Conservation (phyloP, 2,888 invertebrate species). For the Furcula furcula region DNA sequence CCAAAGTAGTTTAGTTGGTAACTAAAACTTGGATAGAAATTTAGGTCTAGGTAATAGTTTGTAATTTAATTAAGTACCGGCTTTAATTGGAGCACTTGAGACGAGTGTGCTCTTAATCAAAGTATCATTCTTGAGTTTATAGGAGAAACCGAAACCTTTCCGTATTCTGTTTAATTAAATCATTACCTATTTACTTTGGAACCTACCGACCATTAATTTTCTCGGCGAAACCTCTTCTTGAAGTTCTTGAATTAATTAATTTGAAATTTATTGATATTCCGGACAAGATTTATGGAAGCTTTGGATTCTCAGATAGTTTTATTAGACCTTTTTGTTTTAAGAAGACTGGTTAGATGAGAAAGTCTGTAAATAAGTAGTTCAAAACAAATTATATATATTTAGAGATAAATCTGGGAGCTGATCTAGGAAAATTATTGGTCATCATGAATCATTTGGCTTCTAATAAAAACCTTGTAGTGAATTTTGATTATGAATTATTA, state of each 20-base stretch:
- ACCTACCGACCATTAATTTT: constrained; percentile 21
- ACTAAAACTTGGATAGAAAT: no score
- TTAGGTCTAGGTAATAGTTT: no score
- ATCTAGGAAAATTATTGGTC: no score
- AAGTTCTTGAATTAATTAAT: constrained; percentile 23
- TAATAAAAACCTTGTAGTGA: no score
- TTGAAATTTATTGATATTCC: constrained; percentile 8
- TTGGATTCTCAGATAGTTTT: background rate
- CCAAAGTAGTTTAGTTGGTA: no score
- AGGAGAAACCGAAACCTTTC: constrained; percentile 5
- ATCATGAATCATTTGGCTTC: no score
- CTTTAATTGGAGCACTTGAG: constrained; percentile 20
- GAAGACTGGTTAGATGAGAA: no score
- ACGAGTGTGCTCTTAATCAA: constrained; percentile 13
- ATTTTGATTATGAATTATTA: no score
- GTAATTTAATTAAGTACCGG: constrained; percentile 21
- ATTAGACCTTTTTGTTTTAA: no score
- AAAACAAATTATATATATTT: no score
- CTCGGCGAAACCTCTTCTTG: constrained; percentile 14
- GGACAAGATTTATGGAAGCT: constrained; percentile 15
- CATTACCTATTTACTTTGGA: constrained; percentile 11
- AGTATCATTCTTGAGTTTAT: constrained; percentile 6
- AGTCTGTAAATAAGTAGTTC: no score
- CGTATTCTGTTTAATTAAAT: constrained; percentile 5
- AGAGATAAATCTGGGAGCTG: no score